A percentile compares a stretch with the other conserved stretches of the same genome.
Evolutionary conservation across 2,113 vertebrate genomes (phyloP).

Genomic region (Naja naja): DNA sequence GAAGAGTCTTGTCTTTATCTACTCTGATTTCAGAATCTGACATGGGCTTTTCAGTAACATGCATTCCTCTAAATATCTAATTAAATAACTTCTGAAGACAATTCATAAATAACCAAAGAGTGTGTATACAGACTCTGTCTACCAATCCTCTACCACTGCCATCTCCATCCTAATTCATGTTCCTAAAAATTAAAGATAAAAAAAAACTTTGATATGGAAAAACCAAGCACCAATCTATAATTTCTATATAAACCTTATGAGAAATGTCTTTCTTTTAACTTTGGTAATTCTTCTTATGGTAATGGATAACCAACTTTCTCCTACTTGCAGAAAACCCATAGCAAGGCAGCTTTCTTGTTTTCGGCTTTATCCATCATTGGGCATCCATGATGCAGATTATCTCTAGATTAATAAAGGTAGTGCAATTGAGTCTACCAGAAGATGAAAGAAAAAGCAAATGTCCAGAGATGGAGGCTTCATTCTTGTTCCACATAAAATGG

Average conservation of each 20-base stretch:
- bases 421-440: background rate
- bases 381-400: background rate
- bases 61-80: constrained; percentile 86
- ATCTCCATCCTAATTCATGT: constrained; percentile 30
- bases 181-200: constrained; percentile 66
- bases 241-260: constrained; percentile 19
- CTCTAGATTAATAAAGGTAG: background rate
- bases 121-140: constrained; percentile 62
- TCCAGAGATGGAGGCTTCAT: background rate
- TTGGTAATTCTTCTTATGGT: constrained; percentile 24
- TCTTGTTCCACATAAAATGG: background rate
- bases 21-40: constrained; percentile 83
- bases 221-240: constrained; percentile 44
- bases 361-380: background rate
- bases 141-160: constrained; percentile 15
- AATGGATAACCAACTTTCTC: constrained; percentile 63
- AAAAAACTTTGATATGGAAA: constrained; percentile 63
- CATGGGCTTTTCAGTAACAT: constrained; percentile 79
- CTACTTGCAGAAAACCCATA: background rate
- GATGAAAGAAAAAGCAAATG: background rate
- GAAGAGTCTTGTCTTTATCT: constrained; percentile 74
- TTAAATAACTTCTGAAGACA: constrained; percentile 85
- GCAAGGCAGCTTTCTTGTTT: background rate
- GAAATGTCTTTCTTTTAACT: constrained; percentile 43
- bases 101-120: constrained; percentile 75